Base-by-base conservation (phyloP, 30 jellyfish, hydroid and myxozoan genomes). In the Catostylus mosaicus region DNA sequence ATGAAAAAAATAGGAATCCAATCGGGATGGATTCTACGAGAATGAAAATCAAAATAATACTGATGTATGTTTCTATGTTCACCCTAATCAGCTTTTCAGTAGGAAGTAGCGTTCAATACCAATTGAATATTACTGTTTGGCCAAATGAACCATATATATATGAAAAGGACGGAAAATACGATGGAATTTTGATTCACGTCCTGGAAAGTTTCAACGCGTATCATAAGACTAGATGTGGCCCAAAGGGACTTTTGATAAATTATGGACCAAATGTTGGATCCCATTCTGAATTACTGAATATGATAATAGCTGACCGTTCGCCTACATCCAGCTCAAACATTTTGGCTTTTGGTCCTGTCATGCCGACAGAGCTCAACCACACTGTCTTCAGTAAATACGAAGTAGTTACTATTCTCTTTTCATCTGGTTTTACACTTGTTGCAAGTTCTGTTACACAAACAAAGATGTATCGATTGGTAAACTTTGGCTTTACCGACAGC, bases 401-500 rank as follows among this genome's bases (percentile, higher is more conserved):
- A 18, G 23, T 12, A 26, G 20, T 10, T 29, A 27, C 66, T 3
- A 56, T 77, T 7, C 54, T 77, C 40, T 26, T 31, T 30, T 54
- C 78, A 11, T 78, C 88, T 14, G 88, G 88, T 8, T 77, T 56
- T 48, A 77, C 88, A 14, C 68, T 77, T 23, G 66, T 77, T 7
- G 66, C 78, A 5, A 35, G 38, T 37, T 23, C 29, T 12, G 1
- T 77, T 30, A 59, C 65, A 34, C 77, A 31, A 35, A 31, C 76
- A 60, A 82, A 82, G 73, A 51, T 82, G 7, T 82, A 82, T 34
- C 54, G 92, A 74, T 24, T 82, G 36, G 46, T 40, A 8, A 73
- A 19, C 33, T 82, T 82, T 82, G 92, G 92, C 29, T 34, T 82
- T 48, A 10, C 48, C 7, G 86, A 82, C 23, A 70, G 92, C 12